phyloP scores from a whole-genome alignment of 2,113 vertebrate genomes.

The Cynoglossus semilaevis region DNA sequence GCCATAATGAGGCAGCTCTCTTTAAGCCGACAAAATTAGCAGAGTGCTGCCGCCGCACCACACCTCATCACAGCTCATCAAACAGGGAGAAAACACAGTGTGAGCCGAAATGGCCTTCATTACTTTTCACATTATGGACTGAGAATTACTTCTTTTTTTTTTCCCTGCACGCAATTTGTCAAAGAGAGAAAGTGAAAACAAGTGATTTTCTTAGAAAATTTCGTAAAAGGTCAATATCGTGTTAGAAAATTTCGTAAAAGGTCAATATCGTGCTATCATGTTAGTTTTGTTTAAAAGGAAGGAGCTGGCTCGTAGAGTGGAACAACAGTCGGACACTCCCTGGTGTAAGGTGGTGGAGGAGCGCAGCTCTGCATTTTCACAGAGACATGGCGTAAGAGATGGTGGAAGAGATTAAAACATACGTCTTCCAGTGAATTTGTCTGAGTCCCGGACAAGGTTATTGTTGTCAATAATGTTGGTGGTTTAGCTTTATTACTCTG shows the following conservation, averaged over 20 bases:
- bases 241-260: no score
- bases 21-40: slow-evolving; percentile 55
- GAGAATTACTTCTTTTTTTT: slow-evolving; percentile 17
- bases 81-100: slow-evolving; percentile 30
- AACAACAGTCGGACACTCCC: no score
- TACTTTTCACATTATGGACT: slow-evolving; percentile 20
- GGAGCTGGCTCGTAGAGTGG: no score
- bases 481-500: slow-evolving; percentile 7
- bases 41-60: slow-evolving; percentile 28
- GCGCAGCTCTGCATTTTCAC: slow-evolving; percentile 6
- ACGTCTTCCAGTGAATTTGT: slow-evolving; percentile 36
- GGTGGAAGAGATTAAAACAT: slow-evolving; percentile 9
- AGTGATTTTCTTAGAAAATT: no score
- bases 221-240: no score
- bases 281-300: no score
- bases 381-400: not conserved
- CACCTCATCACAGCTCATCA: slow-evolving; percentile 35
- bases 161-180: not conserved
- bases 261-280: no score
- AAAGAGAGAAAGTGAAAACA: not conserved
- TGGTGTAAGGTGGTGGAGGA: not conserved
- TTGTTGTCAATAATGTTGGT: slow-evolving; percentile 20
- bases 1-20: slow-evolving; percentile 52
- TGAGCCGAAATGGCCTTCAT: slow-evolving; percentile 33
- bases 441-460: slow-evolving; percentile 17